phyloP scores from a whole-genome alignment of 2,797 vertebrate genomes.

The Percopsis omiscomaycus region DNA sequence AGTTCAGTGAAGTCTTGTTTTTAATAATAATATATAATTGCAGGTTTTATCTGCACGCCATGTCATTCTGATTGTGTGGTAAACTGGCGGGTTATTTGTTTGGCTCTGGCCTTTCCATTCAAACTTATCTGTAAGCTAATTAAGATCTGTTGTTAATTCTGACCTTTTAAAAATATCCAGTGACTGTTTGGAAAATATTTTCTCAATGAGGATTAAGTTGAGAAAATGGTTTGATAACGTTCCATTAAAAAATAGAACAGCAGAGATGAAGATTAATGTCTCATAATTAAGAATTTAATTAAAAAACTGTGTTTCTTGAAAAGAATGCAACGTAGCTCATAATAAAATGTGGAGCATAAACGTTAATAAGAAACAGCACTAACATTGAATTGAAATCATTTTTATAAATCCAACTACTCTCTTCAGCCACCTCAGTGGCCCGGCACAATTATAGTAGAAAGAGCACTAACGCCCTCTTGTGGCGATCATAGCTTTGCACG shows the following conservation, averaged over 20 bases:
- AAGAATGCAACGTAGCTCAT: too few species aligned
- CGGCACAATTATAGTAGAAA: too few species aligned
- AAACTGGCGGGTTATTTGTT: conserved; percentile 51
- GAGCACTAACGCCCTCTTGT: conserved; percentile 44
- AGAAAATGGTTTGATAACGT: too few species aligned
- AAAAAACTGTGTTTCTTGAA: too few species aligned
- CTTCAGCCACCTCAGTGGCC: background rate
- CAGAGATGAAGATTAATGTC: too few species aligned
- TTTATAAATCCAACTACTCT: background rate
- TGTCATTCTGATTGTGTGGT: conserved; percentile 24
- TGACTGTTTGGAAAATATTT: background rate
- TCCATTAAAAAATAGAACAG: too few species aligned
- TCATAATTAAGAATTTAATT: too few species aligned
- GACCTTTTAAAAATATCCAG: background rate
- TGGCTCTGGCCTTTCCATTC: conserved; percentile 35
- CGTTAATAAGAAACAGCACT: too few species aligned
- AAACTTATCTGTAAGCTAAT: background rate
- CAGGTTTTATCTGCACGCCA: conserved; percentile 10
- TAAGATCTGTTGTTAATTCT: conserved; percentile 17
- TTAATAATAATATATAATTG: conserved; percentile 18
- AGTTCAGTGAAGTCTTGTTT: conserved; percentile 17
- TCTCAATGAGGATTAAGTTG: too few species aligned
- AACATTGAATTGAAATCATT: background rate
- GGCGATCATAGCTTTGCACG: conserved; percentile 20
- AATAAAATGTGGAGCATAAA: too few species aligned